Evolutionary conservation across 1,140 invertebrate genomes (phyloP).

Genomic region (Eulimnadia texana): DNA sequence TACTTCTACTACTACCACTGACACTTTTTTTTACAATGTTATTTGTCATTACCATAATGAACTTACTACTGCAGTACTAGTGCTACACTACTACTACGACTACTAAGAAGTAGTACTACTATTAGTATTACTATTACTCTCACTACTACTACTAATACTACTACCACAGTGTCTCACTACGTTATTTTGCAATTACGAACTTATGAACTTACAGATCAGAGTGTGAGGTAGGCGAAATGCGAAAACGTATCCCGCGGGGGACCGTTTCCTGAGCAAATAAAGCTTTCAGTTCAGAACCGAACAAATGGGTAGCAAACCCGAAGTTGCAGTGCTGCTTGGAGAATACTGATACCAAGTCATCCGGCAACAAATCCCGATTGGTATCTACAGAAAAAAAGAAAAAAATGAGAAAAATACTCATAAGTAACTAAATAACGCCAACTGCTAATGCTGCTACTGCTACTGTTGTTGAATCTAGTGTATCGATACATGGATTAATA

Average conservation of each 20-base stretch:
- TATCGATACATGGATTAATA: background rate
- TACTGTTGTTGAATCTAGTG: too few relatives aligned
- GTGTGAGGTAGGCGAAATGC: constrained; percentile 79
- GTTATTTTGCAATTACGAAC: background rate
- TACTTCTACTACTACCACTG: too few relatives aligned
- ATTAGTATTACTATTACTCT: too few relatives aligned
- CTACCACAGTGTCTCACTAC: too few relatives aligned
- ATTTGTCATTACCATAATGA: too few relatives aligned
- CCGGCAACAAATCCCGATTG: constrained; percentile 79
- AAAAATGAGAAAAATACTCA: background rate
- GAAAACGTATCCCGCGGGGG: constrained; percentile 49
- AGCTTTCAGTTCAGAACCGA: constrained; percentile 79
- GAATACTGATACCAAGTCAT: constrained; percentile 82
- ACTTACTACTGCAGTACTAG: too few relatives aligned
- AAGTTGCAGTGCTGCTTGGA: constrained; percentile 86
- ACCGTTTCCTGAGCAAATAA: constrained; percentile 66
- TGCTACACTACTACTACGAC: too few relatives aligned
- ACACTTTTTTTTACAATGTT: too few relatives aligned
- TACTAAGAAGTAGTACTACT: too few relatives aligned
- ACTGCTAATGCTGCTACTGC: too few relatives aligned
- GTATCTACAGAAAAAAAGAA: constrained; percentile 41
- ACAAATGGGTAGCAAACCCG: constrained; percentile 86
- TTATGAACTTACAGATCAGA: constrained; percentile 52
- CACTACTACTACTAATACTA: too few relatives aligned
- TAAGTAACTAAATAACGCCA: too few relatives aligned